phyloP scores from a whole-genome alignment of 2,888 invertebrate species.

The Myathropa florea region DNA sequence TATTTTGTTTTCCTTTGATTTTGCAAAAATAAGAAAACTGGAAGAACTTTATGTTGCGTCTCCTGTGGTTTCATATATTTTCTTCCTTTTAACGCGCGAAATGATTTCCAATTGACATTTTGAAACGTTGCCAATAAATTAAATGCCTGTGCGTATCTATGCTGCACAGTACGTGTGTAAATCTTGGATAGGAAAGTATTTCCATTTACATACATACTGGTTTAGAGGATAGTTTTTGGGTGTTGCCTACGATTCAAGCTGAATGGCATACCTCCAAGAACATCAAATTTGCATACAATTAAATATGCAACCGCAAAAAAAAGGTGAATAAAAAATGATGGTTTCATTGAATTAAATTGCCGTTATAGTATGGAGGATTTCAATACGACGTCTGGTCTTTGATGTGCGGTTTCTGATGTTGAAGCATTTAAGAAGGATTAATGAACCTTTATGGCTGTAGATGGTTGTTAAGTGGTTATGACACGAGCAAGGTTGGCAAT shows the following conservation, averaged over 20 bases:
- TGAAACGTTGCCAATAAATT: slow-evolving; percentile 11
- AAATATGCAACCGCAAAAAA: slow-evolving; percentile 55
- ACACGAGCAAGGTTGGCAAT: too few relatives aligned
- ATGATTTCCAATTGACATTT: slow-evolving; percentile 1
- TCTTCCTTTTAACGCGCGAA: slow-evolving; percentile 1
- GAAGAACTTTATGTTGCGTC: slow-evolving; percentile 3
- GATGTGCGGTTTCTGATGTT: too few relatives aligned
- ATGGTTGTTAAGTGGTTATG: neutral
- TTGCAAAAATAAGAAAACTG: neutral
- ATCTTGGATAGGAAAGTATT: neutral
- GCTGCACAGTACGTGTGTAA: neutral
- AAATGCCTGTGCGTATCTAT: neutral
- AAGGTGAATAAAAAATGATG: neutral
- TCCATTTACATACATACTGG: neutral
- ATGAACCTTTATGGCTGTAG: neutral
- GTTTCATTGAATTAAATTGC: neutral
- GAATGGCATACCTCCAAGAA: neutral
- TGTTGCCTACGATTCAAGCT: neutral
- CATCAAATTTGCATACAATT: slow-evolving; percentile 43
- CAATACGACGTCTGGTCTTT: too few relatives aligned
- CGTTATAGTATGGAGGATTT: neutral
- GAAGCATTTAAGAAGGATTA: neutral
- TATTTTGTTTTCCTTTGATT: neutral
- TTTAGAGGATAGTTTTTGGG: neutral
- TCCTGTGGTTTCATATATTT: neutral